Evolutionary conservation across 1,140 invertebrate genomes (phyloP), one percentile per base, ranked within the genome.

Genomic region (Drosophila pandora): DNA sequence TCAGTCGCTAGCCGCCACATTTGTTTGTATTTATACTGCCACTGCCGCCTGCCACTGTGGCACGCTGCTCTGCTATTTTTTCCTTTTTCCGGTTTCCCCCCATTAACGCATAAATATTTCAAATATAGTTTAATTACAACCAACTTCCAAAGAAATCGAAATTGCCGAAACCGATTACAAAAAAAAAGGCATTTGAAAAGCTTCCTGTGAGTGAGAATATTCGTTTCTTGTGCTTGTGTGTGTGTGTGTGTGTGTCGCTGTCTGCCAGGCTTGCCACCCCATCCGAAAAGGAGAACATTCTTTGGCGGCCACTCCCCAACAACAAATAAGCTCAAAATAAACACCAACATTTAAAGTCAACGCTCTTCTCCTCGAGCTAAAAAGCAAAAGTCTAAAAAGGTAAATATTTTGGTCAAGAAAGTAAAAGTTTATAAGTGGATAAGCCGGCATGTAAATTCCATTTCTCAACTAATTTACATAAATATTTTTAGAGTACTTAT

Each of bases 231-330:
- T 54, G 55, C 54, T 21, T 68, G 67, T 54, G 68, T 47, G 25
- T 54, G 61, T 73, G 70, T 47, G 50, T 54, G 70, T 68, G 5
- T 6, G 5, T 6, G 25, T 4, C 25, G 6, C 25, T 58, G 77
- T 79, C 76, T 79, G 59, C 75, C 75, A 78, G 75, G 57, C 55
- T 78, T 78, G 75, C 75, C 75, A 78, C 65, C 75, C 75, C 52
- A 58, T 48, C 22, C n/a, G 4, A 39, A 65, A 45, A 55, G 22
- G 54, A 47, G 59, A 45, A 60, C 60, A 34, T 57, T 41, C 54
- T 74, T 55, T 55, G 30, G 30, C 47, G 48, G 69, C 71, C 71
- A 73, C 71, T 74, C 71, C 69, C 71, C 37, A 80, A 80, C 61
- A 62, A 32, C 48, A 69, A 54, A 63, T 55, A 45, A 17, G 23